Conservation (phyloP, 2,888 invertebrate genomes). For the Conops quadrifasciatus region DNA sequence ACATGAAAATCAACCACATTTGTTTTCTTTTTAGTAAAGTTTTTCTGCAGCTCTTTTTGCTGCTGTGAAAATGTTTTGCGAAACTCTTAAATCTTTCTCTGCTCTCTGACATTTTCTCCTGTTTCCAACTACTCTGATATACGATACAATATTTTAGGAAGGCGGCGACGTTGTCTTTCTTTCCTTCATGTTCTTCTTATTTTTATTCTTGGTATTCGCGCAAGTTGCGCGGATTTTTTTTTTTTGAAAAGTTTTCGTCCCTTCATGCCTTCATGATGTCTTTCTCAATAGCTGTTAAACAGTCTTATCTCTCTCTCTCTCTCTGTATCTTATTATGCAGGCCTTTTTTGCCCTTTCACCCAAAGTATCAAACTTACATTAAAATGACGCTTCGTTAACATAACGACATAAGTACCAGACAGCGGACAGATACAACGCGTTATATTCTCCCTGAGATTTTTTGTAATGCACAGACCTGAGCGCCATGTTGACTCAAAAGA, state of each 20-base stretch:
- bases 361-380: constrained; percentile 62
- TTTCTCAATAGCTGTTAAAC: not conserved
- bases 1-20: too few species aligned
- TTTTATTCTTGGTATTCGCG: constrained; percentile 16
- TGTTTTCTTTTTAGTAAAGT: too few species aligned
- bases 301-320: not conserved
- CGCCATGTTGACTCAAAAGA: constrained; percentile 71
- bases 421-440: constrained; percentile 72
- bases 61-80: too few species aligned
- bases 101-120: too few species aligned
- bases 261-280: not conserved
- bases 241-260: not conserved
- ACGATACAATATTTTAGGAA: too few species aligned
- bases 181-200: not conserved
- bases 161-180: not conserved
- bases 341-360: constrained; percentile 22
- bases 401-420: constrained; percentile 72
- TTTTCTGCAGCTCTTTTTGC: too few species aligned
- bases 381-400: constrained; percentile 69
- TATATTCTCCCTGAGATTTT: constrained; percentile 66
- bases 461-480: constrained; percentile 69
- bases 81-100: too few species aligned
- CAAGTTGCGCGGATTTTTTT: not conserved
- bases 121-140: too few species aligned
- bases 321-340: constrained; percentile 10